These are phyloP conservation scores for Eciton burchellii DNA, from an alignment of 1,140 invertebrate genomes.

Conservation along the genomic window DNA sequence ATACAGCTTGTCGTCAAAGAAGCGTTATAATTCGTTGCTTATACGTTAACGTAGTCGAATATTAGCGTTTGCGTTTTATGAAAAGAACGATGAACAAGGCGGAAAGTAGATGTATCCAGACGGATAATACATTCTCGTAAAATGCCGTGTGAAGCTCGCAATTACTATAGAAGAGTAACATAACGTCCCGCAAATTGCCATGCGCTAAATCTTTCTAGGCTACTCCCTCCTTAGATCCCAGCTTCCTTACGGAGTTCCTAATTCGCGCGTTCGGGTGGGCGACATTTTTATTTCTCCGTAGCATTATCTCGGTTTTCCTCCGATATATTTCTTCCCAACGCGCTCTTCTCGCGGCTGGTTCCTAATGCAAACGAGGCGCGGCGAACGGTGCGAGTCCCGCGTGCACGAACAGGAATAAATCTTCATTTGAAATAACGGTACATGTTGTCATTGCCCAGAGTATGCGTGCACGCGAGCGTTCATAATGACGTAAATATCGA, in stretches of 20 bases:
- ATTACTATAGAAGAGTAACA: constrained; percentile 57
- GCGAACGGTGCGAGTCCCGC: constrained; percentile 14
- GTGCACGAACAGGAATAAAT: constrained; percentile 44
- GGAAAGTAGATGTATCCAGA: constrained; percentile 38
- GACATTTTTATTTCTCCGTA: constrained; percentile 69
- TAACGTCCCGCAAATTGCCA: constrained; percentile 68
- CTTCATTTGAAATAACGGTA: constrained; percentile 18
- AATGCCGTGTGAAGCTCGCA: constrained; percentile 53
- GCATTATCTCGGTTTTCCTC: constrained; percentile 63
- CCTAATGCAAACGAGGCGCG: constrained; percentile 53
- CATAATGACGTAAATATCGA: not conserved
- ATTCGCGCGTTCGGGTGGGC: constrained; percentile 61
- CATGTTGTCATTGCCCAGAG: not conserved
- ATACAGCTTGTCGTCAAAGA: not conserved
- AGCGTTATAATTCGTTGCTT: constrained; percentile 14
- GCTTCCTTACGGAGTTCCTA: constrained; percentile 58
- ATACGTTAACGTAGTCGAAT: no score
- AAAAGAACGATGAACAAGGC: constrained; percentile 6
- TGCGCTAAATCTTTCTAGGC: constrained; percentile 66
- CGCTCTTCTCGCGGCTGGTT: not conserved
- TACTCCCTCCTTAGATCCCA: constrained; percentile 55
- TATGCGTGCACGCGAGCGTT: not conserved
- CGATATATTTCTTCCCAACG: constrained; percentile 53
- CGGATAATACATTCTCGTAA: constrained; percentile 53
- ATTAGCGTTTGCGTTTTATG: constrained; percentile 8